Percentiles rank a stretch among this genome's conserved stretches.
Conservation (phyloP, 1,140 invertebrate species). For the Spodoptera frugiperda region DNA sequence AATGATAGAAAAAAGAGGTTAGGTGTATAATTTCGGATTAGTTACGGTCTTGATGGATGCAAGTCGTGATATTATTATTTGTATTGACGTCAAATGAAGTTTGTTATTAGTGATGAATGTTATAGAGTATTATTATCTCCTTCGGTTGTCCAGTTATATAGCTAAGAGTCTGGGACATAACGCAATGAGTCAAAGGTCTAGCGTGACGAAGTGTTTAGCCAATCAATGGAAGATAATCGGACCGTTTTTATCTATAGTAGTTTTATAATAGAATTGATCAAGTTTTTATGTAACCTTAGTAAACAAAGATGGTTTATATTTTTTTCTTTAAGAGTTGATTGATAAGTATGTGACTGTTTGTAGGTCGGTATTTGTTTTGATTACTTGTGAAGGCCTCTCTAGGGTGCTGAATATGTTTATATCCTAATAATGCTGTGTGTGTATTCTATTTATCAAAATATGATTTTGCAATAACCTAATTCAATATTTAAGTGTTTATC, state of each 20-base stretch:
- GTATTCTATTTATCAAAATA: too few species aligned
- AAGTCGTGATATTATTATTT: slow-evolving; percentile 33
- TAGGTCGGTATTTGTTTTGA: too few species aligned
- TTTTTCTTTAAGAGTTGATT: too few species aligned
- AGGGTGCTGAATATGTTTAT: too few species aligned
- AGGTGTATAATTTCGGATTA: too few species aligned
- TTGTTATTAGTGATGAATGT: background rate
- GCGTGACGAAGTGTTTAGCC: slow-evolving; percentile 20
- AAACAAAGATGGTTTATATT: too few species aligned
- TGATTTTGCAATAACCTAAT: too few species aligned
- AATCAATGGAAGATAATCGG: slow-evolving; percentile 7
- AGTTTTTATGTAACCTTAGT: background rate
- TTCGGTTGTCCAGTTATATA: background rate
- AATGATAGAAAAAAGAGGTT: too few species aligned
- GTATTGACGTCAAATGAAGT: too few species aligned
- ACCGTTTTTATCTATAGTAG: background rate
- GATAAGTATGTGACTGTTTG: too few species aligned
- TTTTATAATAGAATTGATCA: background rate
- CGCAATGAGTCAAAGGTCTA: background rate
- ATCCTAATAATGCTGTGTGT: too few species aligned
- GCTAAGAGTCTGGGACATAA: background rate
- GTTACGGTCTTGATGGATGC: background rate
- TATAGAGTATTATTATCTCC: background rate
- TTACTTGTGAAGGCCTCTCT: too few species aligned
- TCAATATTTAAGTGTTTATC: background rate